Conservation (phyloP, 2,888 invertebrate species). For the Notodonta dromedarius region DNA sequence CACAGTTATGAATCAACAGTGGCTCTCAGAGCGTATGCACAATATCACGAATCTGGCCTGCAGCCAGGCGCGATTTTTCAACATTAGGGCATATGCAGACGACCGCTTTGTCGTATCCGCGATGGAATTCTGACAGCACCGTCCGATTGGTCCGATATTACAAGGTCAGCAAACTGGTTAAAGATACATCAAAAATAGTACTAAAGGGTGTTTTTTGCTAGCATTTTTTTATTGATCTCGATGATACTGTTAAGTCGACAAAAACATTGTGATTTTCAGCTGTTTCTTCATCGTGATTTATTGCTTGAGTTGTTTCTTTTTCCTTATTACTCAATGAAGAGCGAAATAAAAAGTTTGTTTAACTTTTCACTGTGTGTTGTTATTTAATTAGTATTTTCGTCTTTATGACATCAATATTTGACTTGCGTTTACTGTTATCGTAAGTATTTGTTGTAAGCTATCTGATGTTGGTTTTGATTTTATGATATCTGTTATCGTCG, state of each 20-base stretch:
- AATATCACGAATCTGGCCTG: constrained; percentile 39
- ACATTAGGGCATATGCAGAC: constrained; percentile 32
- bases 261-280: no score
- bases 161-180: constrained; percentile 32
- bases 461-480: not conserved
- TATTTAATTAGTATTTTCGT: no score
- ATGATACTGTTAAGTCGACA: not conserved
- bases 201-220: constrained; percentile 22
- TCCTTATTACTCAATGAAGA: no score
- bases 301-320: no score
- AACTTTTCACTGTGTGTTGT: no score
- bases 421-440: no score
- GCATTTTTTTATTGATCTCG: not conserved
- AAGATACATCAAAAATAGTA: constrained; percentile 19
- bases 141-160: constrained; percentile 20
- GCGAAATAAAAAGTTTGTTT: no score
- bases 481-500: no score
- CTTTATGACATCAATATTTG: no score
- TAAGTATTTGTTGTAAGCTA: not conserved
- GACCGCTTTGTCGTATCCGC: constrained; percentile 22
- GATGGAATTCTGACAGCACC: constrained; percentile 37
- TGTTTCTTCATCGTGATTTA: no score
- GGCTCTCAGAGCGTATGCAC: constrained; percentile 34
- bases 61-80: constrained; percentile 41
- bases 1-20: constrained; percentile 38